Conservation (phyloP, 2,797 vertebrate species). For the Hybognathus amarus region DNA sequence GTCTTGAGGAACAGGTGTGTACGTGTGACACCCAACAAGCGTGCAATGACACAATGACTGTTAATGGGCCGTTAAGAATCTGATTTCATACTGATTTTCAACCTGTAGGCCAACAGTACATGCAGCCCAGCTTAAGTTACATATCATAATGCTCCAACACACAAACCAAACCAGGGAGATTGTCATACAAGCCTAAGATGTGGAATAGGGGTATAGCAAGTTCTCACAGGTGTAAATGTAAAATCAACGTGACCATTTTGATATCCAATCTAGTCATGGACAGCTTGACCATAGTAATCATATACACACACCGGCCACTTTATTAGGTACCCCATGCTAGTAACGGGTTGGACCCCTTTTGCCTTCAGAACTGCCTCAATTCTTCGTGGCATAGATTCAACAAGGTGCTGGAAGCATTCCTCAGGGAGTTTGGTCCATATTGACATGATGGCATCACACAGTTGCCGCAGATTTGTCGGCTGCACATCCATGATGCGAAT, state of each 20-base stretch:
- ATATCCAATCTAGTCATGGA: not conserved
- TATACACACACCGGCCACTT: too few species aligned
- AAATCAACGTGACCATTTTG: not conserved
- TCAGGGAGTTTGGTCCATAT: too few species aligned
- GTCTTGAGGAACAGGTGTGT: slow-evolving; percentile 14
- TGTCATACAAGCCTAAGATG: not conserved
- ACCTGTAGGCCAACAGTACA: not conserved
- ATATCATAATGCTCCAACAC: not conserved
- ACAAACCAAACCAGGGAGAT: not conserved
- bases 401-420: too few species aligned
- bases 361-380: too few species aligned
- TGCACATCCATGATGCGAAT: too few species aligned
- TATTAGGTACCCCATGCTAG: too few species aligned
- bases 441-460: too few species aligned
- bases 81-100: slow-evolving; percentile 6
- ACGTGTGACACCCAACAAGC: slow-evolving; percentile 7
- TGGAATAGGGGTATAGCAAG: not conserved
- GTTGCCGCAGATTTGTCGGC: too few species aligned
- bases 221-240: not conserved
- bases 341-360: too few species aligned
- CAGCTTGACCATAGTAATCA: not conserved
- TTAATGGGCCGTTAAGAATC: not conserved
- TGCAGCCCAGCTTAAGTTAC: slow-evolving; percentile 32
- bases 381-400: too few species aligned
- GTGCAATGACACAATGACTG: slow-evolving; percentile 15